Conservation (phyloP, 2,113 vertebrate genomes). For the Phalacrocorax carbo region DNA sequence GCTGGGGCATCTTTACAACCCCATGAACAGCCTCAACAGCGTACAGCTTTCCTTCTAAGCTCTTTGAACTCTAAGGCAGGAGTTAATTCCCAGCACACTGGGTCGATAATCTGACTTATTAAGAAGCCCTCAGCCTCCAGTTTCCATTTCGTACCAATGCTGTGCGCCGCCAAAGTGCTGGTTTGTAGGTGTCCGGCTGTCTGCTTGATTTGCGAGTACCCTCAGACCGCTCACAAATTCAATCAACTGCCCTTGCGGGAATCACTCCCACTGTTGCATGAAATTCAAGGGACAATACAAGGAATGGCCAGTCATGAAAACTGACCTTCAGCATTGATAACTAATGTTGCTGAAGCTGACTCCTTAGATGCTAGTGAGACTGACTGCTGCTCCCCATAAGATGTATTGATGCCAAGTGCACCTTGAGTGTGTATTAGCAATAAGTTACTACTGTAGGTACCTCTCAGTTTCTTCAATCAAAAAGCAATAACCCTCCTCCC, state of each 20-base stretch:
- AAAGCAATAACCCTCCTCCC: slow-evolving; percentile 49
- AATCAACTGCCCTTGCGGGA: not conserved
- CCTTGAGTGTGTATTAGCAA: not conserved
- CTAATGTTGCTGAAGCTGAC: not conserved
- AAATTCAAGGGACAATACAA: not conserved
- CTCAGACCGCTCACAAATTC: not conserved
- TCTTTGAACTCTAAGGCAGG: not conserved
- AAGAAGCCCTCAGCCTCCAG: not conserved
- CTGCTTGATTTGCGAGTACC: slow-evolving; percentile 4
- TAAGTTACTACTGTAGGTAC: slow-evolving; percentile 38
- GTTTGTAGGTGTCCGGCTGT: not conserved
- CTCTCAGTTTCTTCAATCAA: slow-evolving; percentile 43
- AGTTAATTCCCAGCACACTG: not conserved
- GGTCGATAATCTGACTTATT: not conserved
- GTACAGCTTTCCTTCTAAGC: not conserved
- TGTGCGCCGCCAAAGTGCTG: not conserved
- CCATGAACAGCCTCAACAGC: not conserved
- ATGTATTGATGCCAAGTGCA: not conserved
- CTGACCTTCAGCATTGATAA: slow-evolving; percentile 33
- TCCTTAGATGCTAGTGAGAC: not conserved
- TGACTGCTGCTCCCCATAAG: not conserved
- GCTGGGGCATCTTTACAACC: not conserved
- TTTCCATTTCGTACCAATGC: rapidly evolving
- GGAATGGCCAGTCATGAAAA: not conserved
- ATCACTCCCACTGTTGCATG: not conserved